Evolutionary conservation across 2,888 invertebrate species (phyloP), one percentile per base, ranked within the genome.

Genomic region (Athetis lepigone): DNA sequence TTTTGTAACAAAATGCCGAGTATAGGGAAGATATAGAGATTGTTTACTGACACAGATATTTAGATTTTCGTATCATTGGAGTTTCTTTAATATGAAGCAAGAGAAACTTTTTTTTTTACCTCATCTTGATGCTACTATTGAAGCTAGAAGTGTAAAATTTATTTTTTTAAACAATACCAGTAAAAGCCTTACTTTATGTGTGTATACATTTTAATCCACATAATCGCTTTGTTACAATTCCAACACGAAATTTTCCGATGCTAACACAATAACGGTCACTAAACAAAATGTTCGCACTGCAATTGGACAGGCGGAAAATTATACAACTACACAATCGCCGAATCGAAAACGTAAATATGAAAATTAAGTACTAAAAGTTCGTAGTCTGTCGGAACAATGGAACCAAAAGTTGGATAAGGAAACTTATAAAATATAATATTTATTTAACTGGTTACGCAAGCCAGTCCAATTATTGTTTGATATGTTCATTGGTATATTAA

Each of bases 361-460:
- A 63, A 56, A 51, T 59, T n/a, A 13, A 33, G 33, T 33, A 21
- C 39, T 47, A 16, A 7, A 13, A 43, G 50, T 51, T 63, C 18
- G 4, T 62, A 11, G 51, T 29, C 29, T 4, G 3, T 11, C 18
- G 13, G 18, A 45, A 50, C 45, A 64, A 50, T 40, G 36, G 36
- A 45, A 49, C 45, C 21, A n/a, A 42, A 56, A 27, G 47, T 69
- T 52, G 25, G n/a, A 40, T 49, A 49, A 70, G 49, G 47, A 39
- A 49, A n/a, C n/a, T n/a, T n/a, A n/a, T n/a, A n/a, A n/a, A n/a
- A 54, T 19, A 49, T 63, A n/a, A 27, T 4, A 51, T 40, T 56
- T 18, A 27, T 33, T 43, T 37, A 56, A 49, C 11, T 57, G 47
- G 23, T 36, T 52, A 50, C 7, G 23, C 16, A 3, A 55, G 29